Evolutionary conservation across 2,797 vertebrate species (phyloP), one percentile per base, ranked within the genome.

Genomic region (Acrossocheilus wenchowensis): DNA sequence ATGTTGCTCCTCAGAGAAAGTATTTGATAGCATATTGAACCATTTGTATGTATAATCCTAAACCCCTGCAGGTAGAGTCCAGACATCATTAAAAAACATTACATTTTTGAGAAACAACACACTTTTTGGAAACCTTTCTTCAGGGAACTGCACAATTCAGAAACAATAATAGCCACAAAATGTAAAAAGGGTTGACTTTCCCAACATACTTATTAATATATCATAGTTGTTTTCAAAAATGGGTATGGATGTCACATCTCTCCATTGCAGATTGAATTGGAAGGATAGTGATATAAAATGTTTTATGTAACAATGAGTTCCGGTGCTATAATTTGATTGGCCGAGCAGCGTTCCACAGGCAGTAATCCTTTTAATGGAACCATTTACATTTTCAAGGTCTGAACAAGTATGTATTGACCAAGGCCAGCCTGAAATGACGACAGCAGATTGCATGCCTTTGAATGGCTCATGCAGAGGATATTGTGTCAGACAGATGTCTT

Each of bases 321-420:
- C 23, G 14, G 36, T 11, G 36, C 23, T 43, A 4, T 78, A 62
- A 78, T 78, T 62, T 78, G 19, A 78, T 78, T 78, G 30, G 75
- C 11, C 7, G 19, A 78, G 14, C 50, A 57, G 34, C 19, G 3
- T 39, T 57, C 34, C 21, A 78, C 11, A 26, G 36, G 21, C 54
- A 62, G 21, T 78, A 60, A 78, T 78, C 54, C 23, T 79, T 79
- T 62, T 79, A 79, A 62, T 79, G 36, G 19, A 60, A 39, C 54
- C 39, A 19, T 62, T 79, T 79, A 79, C 36, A 79, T 62, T 62
- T 79, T 43, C 54, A 62, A 79, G 54, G 36, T 78, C 54, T 78
- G 50, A 23, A 48, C 52, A 50, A 52, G 73, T 48, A 34, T 75
- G 34, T 5, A 60, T 41, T 60, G 36, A 78, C 39, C 77, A 78